Evolutionary conservation across 1,140 invertebrate species (phyloP), one percentile per base, ranked within the genome.

Genomic region (Macrobrachium rosenbergii): DNA sequence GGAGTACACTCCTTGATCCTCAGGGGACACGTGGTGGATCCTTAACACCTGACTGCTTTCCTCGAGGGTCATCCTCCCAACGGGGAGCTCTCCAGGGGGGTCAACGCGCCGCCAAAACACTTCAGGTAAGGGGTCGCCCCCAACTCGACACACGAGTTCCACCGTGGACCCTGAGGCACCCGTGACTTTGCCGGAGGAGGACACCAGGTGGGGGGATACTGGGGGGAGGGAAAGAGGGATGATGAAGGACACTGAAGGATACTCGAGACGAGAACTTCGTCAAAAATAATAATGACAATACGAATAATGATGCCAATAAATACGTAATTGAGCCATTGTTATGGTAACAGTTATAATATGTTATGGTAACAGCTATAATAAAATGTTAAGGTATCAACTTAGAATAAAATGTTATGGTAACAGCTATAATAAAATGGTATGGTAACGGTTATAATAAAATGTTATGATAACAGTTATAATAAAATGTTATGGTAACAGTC

Each of bases 21-120:
- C 93, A 0, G 95, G 93, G 58, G 94, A 94, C 14, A 96, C 95
- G 89, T 94, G 94, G 87, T 95, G 95, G 82, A 97, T 96, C 69
- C 94, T 93, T 23, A 97, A 91, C 52, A 90, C 87, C 89, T 95
- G 95, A 91, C 95, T 95, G 90, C 96, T 95, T 69, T 96, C 95
- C 67, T 95, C 95, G 67, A 95, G 93, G 10, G 95, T 95, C 89
- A 95, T 93, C 10, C 95, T 95, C 75, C 95, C 94, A 0, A 96
- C 95, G 93, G 97, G 96, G 91, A 90, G 81, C 16, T 90, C 87
- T 11, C 79, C 83, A 19, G 96, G 95, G 14, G 95, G 95, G 89
- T 96, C 96, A 91, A 97, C 95, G 90, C 97, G 95, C 75, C 95
- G 94, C 98, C 98, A 98, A 73, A 97, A 94, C 16, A 98, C 95